Evolutionary conservation across 2,113 vertebrate genomes (phyloP), one percentile per base, ranked within the genome.

Genomic region (Planiliza haematocheilus): DNA sequence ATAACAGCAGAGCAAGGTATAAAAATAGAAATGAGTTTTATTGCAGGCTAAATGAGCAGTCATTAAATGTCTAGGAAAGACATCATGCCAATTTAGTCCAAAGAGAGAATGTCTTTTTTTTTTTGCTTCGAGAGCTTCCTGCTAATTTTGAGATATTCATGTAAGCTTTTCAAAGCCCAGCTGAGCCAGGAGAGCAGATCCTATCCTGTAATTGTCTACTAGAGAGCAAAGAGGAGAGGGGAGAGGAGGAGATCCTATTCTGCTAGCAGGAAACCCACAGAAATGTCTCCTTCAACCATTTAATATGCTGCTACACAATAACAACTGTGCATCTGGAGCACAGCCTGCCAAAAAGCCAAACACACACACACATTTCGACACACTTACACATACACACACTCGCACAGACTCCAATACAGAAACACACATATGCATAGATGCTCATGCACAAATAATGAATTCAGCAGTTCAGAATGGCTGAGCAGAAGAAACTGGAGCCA

Each of bases 191-290:
- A 91, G 88, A 90, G 84, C 88, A 82, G 77, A 93, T 92, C 92
- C 91, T 83, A 83, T 92, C 92, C 92, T 90, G 92, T 82, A 80
- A 83, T 70, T 91, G 79, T 92, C 86, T 86, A 70, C 82, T 84
- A 72, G 79, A 81, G 82, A 93, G 95, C 91, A 93, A 86, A 91
- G 92, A 94, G 92, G 82, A 84, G 82, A 78, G 84, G 74, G 53
- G 75, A 79, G 69, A 85, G 79, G 59, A 88, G 88, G 82, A 89
- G 83, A 90, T 86, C 85, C 88, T 94, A 87, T 88, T 86, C 90
- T 90, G 94, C 94, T 93, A 93, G 94, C 94, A 96, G 94, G 92
- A 95, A 95, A 92, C 80, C 85, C 87, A 84, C 84, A 91, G 91
- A 92, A 94, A 91, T 88, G 88, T 93, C 93, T 91, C 92, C 84